Evolutionary conservation across 2,888 invertebrate genomes (phyloP), one percentile per base, ranked within the genome.

Genomic region (Pinctada fucata): DNA sequence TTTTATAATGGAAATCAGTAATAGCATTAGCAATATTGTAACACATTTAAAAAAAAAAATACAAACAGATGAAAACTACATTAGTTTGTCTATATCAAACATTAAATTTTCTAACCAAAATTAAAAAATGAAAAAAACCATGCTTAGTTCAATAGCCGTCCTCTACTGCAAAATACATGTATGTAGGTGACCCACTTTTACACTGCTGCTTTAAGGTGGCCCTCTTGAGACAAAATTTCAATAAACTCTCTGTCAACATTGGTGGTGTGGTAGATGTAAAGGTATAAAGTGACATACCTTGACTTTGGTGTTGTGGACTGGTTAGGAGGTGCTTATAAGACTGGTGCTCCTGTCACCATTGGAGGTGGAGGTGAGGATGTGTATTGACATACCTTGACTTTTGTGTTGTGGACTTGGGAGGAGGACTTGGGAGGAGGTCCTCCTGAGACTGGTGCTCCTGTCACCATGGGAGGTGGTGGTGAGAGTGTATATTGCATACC

Each of bases 301-400:
- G 31, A 31, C 31, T 31, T 31, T 31, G 31, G 31, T 31, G 31
- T 31, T 31, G 72, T 66, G 49, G 67, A 45, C 48, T 66, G 50
- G 10, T 71, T 51, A 45, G 76, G 76, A 48, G 66, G 76, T 48
- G 75, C 31, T 48, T 58, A 4, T 51, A 52, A 50, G 6, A 13
- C 58, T 58, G 58, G 58, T 58, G 8, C 58, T 6, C 58, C 66
- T 6, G 8, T 13, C 8, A 58, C 1, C 6, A 6, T 58, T 10
- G 58, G 13, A 10, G 6, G 58, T 10, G 6, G 58, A 10, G 6
- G 58, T 58, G 58, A 58, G 58, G 58, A 13, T 13, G 13, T 58
- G 13, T 58, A 58, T 10, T 58, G 13, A 58, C 68, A 68, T 45
- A 68, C 68, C 68, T 68, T 6, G 68, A 68, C 72, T 69, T 16